Conservation (phyloP, 1,140 invertebrate species). For the Campoletis sonorensis region DNA sequence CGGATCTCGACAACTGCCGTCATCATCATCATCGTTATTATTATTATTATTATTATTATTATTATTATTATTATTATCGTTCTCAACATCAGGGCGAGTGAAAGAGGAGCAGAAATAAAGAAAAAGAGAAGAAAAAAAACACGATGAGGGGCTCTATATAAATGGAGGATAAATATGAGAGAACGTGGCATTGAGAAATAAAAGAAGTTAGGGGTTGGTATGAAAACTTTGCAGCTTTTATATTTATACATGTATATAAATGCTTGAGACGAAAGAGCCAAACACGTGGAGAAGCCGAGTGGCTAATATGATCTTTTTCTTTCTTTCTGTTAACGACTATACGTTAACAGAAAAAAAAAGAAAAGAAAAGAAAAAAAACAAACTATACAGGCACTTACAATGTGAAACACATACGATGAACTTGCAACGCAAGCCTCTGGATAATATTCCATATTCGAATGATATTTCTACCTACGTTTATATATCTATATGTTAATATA, state of each 20-base stretch:
- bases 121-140: neutral
- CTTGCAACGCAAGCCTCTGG: neutral
- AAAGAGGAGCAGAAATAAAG: neutral
- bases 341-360: no score
- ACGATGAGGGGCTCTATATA: neutral
- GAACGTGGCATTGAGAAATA: slow-evolving; percentile 20
- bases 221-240: neutral
- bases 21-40: no score
- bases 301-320: slow-evolving; percentile 15
- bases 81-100: no score
- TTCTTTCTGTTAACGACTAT: neutral
- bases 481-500: neutral
- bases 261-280: slow-evolving; percentile 1
- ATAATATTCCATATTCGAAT: slow-evolving; percentile 9
- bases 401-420: neutral
- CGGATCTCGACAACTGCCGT: no score
- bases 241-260: slow-evolving; percentile 10
- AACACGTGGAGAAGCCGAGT: neutral
- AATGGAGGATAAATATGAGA: slow-evolving; percentile 26
- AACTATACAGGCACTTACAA: neutral
- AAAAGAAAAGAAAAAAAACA: neutral
- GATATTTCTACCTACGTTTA: slow-evolving; percentile 20
- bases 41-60: no score
- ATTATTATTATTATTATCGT: no score
- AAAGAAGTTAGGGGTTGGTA: slow-evolving; percentile 17